Base-by-base conservation (phyloP, 1,140 invertebrate species). In the Lucilia sericata region DNA sequence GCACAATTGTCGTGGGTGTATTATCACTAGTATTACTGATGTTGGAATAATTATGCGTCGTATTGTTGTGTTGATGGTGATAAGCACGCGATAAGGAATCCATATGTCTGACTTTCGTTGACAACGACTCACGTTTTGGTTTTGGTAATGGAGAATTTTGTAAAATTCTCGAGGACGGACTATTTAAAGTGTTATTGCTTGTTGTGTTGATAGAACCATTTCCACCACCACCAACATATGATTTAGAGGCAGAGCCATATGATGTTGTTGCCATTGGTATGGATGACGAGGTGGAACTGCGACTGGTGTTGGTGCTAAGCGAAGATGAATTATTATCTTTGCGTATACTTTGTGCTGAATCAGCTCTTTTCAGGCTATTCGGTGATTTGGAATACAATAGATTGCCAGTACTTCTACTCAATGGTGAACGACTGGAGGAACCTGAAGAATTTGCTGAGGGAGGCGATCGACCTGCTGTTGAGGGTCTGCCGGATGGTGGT, bases 101-200 rank as follows among this genome's bases (percentile, higher is more conserved):
- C 88, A 93, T 87, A 88, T 92, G 87, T 87, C 92, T 89, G 88
- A 92, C 92, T 76, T 93, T 93, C 84, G 92, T 91, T 51, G 92
- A 94, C 55, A 94, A 88, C 60, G 94, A 94, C 83, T 95, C 94
- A 80, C 93, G 91, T 85, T 92, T 94, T 83, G 93, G 91, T 87
- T 92, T 93, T 55, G 92, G 91, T 76, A 91, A 87, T 85, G 92
- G 92, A 83, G 90, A 91, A 13, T 90, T 91, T 49, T 91, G 89
- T 17, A 90, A 87, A 85, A 89, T 86, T 85, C 90, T 89, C 86
- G 88, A 87, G 87, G 89, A 89, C 86, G 87, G 92, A 93, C 85
- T 92, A 80, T 49, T 80, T 80, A 49, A 51, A 80, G 76, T 80
- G 34, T 80, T 78, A 19, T 42, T 51, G 42, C 42, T 19, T 88